Percentiles rank a stretch among this genome's conserved stretches.
Conservation (phyloP, 2,113 vertebrate genomes). For the Okapia johnstoni region DNA sequence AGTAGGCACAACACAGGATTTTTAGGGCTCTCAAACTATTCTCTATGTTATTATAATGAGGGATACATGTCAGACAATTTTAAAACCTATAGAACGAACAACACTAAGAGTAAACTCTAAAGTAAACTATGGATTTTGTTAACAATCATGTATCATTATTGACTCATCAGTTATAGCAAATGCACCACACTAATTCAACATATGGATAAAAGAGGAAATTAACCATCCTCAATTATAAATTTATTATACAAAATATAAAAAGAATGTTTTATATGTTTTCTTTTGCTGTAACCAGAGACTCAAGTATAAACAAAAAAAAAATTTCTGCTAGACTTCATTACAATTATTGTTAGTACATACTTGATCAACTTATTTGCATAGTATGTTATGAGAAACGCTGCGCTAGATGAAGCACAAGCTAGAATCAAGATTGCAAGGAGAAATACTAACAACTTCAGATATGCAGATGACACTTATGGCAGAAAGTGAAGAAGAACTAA, state of each 20-base stretch:
- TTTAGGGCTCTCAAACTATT: background rate
- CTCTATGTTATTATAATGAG: background rate
- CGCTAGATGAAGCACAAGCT: too few relatives aligned
- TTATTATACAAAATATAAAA: background rate
- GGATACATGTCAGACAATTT: background rate
- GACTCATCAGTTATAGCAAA: background rate
- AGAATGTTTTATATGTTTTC: background rate
- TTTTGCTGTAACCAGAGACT: background rate
- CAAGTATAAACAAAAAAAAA: background rate
- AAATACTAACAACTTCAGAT: too few relatives aligned
- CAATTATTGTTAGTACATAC: background rate
- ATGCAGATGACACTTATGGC: too few relatives aligned
- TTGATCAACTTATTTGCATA: background rate
- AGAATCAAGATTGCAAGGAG: too few relatives aligned
- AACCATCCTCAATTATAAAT: background rate
- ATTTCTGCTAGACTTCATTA: background rate
- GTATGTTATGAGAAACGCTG: too few relatives aligned
- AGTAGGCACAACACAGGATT: background rate
- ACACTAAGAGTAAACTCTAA: background rate
- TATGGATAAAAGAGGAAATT: background rate
- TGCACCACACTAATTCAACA: background rate
- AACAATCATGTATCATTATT: background rate
- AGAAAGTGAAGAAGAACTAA: too few relatives aligned
- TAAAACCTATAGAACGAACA: background rate
- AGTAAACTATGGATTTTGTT: background rate